Evolutionary conservation across 2,113 vertebrate genomes (phyloP), one percentile per base, ranked within the genome.

Genomic region (Aramus guarauna): DNA sequence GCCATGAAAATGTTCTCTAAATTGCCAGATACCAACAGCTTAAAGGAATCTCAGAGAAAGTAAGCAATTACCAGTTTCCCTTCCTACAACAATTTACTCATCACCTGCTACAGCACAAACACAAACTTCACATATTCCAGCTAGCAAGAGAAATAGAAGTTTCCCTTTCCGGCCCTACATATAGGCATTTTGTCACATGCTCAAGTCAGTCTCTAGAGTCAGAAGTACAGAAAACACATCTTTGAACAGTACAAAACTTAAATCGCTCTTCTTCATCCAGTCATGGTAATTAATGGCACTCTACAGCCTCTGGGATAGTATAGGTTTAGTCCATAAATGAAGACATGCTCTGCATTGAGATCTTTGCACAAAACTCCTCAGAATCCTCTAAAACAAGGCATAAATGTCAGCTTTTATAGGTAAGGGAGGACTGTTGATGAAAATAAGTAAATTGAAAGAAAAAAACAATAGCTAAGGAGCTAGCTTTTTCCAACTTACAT

Each of bases 381-480:
- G 24, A 94, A 85, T 62, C 36, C 29, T 26, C 50, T 88, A 68
- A 93, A 91, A 81, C 23, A 71, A 74, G 39, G 59, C n/a, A 90
- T 0, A 34, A 27, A 56, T 39, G 12, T 15, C 34, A 64, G 43
- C 39, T 80, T 66, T n/a, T 29, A n/a, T 1, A 77, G 12, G 14
- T 43, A 81, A 77, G 15, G 10, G 9, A 67, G 72, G 47, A 73
- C 1, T 37, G 9, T 15, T 24, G 56, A 7, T 63, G 52, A 77
- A 90, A 94, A 81, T n/a, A 41, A 55, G 64, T 9, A 78, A 20
- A 4, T 1, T 52, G 26, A 34, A 73, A 60, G 6, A 68, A 15
- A 80, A 80, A 64, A n/a, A 0, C 0, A 93, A 15, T 2, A 69
- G 10, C 20, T 59, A 55, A 63, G 6, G 23, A 73, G 12, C 3